Evolutionary conservation across 1,140 invertebrate species (phyloP).

Genomic region (Belonocnema kinseyi): DNA sequence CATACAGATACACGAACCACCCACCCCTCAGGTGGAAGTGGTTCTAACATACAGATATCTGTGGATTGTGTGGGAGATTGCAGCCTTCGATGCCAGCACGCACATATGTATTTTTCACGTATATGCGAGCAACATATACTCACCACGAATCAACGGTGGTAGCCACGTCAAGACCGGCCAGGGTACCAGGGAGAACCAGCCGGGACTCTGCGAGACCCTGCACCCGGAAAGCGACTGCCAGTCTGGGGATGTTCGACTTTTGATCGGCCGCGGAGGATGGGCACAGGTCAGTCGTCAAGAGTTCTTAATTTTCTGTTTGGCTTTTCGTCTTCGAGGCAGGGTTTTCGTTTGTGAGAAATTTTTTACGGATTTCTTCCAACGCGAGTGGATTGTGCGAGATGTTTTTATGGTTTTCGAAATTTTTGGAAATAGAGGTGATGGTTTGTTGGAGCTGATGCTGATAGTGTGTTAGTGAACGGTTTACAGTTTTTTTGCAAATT

Average conservation of each 20-base stretch:
- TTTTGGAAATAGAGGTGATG: too few relatives aligned
- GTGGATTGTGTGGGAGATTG: neutral
- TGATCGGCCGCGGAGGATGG: constrained; percentile 65
- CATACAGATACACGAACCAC: neutral
- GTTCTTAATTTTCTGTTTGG: constrained; percentile 25
- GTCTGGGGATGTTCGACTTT: constrained; percentile 65
- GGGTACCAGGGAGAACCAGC: constrained; percentile 56
- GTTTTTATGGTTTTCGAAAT: too few relatives aligned
- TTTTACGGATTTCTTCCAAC: neutral
- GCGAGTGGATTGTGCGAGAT: too few relatives aligned
- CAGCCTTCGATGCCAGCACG: constrained; percentile 3
- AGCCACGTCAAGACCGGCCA: constrained; percentile 57
- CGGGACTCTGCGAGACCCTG: constrained; percentile 57
- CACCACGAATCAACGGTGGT: constrained; percentile 42
- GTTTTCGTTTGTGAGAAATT: neutral
- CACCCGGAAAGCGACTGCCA: constrained; percentile 42
- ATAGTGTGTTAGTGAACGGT: too few relatives aligned
- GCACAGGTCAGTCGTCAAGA: constrained; percentile 65
- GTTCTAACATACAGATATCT: neutral
- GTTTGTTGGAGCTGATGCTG: too few relatives aligned
- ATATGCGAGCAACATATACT: constrained; percentile 10
- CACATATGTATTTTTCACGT: constrained; percentile 7
- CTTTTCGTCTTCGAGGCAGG: neutral
- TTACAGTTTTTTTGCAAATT: too few relatives aligned
- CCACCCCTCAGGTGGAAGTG: neutral